Base-by-base conservation (phyloP, 1,140 invertebrate genomes). In the Chionoecetes opilio region DNA sequence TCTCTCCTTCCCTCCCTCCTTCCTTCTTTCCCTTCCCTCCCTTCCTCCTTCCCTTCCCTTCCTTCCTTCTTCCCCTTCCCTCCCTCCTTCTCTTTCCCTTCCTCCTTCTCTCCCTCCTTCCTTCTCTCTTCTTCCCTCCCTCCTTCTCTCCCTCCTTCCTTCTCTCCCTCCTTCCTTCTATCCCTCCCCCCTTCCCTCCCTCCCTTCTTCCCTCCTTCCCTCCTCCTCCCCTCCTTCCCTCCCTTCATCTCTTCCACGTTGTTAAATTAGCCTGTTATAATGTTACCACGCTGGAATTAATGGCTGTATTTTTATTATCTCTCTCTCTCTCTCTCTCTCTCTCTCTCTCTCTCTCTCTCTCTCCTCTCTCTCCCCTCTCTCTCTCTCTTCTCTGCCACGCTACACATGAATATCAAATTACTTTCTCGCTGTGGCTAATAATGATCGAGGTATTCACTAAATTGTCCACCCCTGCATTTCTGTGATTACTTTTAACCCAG, bases 31-130 rank as follows among this genome's bases (percentile, higher is more conserved):
- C 85, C 34, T 17, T 8, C 31, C 17, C 85, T 86, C 85, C 34
- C 85, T 86, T 32, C 17, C 35, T 35, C 85, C 17, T 32, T 34
- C 35, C 34, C 14, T 34, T 32, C 34, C 85, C 21, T 34, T 35
- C 17, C 17, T 34, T 34, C 17, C 41, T 46, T 46, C 41, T 46
- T 46, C 41, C 85, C 34, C 26, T 86, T 29, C 85, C 21, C 31
- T 86, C 31, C 21, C 31, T 38, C 87, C 41, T 41, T 37, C 87
- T 89, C 85, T 32, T 87, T 32, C 85, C 35, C 85, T n/a, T 87
- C 85, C 85, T 87, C 35, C 85, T 38, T 26, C 82, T 84, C 82
- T 26, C n/a, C 82, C 31, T 32, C 82, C 31, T 32, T 26, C 31
- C 26, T 26, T 26, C 26, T 26, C 31, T 32, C 82, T 26, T 26